A percentile compares a stretch with the other conserved stretches of the same genome.
These are phyloP conservation scores for Whitmania pigra DNA, from an alignment of 1,140 invertebrate species.

Conservation along the genomic window DNA sequence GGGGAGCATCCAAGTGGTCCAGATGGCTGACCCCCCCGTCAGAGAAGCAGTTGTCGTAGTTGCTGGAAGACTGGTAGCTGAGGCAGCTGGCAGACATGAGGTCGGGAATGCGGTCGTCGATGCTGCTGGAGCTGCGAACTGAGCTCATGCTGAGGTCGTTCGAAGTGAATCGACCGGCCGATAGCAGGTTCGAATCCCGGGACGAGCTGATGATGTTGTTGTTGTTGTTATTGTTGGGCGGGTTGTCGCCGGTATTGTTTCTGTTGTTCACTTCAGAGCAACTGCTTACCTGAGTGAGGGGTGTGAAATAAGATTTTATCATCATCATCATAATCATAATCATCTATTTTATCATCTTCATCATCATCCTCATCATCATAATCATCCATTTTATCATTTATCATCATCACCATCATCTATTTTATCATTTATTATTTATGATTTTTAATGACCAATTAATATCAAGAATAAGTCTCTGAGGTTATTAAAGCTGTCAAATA, in stretches of 20 bases:
- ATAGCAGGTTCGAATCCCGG: not conserved
- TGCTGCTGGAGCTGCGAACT: not conserved
- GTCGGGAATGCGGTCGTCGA: not conserved
- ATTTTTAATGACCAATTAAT: no score
- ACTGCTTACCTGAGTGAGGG: no score
- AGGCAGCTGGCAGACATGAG: not conserved
- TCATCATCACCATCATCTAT: no score
- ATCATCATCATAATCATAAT: no score
- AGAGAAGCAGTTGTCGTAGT: conserved; percentile 53
- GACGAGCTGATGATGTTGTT: not conserved
- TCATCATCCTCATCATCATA: no score
- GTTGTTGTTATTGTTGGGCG: not conserved
- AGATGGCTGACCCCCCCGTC: conserved; percentile 27
- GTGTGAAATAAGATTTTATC: not conserved
- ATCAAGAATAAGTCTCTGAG: no score
- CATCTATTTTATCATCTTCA: no score
- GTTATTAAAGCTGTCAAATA: no score
- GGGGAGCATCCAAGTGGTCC: conserved; percentile 20
- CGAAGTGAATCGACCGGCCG: not conserved
- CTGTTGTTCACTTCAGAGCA: not conserved
- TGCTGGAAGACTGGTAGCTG: conserved; percentile 50
- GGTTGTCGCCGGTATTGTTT: not conserved
- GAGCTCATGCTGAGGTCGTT: not conserved
- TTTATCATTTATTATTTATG: no score
- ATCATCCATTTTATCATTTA: no score